These are phyloP conservation scores for Mesoclemmys tuberculata DNA, from an alignment of 2,113 vertebrate species.

Conservation along the genomic window DNA sequence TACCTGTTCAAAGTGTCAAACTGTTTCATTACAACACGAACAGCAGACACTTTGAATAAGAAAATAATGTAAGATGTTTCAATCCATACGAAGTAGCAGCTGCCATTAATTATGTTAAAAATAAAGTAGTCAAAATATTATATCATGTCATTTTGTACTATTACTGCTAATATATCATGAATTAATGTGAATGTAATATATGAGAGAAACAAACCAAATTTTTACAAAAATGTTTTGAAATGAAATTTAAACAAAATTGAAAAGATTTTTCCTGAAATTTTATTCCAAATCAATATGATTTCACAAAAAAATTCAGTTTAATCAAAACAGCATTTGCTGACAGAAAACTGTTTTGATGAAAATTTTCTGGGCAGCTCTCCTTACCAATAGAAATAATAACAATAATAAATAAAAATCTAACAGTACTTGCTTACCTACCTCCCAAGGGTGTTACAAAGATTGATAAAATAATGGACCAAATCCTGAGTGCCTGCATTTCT, in stretches of 20 bases:
- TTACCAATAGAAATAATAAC: background rate
- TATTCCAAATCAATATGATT: background rate
- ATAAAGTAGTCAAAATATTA: background rate
- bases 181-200: background rate
- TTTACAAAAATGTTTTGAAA: background rate
- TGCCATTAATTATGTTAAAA: background rate
- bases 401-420: background rate
- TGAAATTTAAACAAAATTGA: background rate
- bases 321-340: background rate
- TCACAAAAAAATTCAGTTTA: background rate
- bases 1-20: background rate
- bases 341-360: background rate
- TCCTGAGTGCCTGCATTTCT: background rate
- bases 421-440: fast-evolving
- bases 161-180: background rate
- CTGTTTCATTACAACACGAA: background rate
- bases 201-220: background rate
- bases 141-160: background rate
- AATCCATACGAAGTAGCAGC: background rate
- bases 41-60: background rate
- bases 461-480: background rate
- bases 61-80: background rate
- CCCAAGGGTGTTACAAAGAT: background rate
- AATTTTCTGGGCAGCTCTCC: background rate
- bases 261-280: background rate